Evolutionary conservation across 1,140 invertebrate genomes (phyloP).

Genomic region (Apis cerana): DNA sequence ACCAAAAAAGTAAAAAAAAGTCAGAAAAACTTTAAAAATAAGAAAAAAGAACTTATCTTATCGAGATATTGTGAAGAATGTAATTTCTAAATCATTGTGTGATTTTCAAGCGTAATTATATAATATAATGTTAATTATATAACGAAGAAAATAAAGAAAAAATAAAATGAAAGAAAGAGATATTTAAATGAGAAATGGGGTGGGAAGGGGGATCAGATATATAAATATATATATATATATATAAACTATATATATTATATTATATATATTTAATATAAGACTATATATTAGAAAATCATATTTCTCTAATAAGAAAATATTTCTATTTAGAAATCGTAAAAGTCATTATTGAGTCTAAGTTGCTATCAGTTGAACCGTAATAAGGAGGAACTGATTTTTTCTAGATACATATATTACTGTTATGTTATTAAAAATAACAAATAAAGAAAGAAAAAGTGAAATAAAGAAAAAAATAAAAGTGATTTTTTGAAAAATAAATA

Average conservation of each 20-base stretch:
- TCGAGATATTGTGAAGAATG: background rate
- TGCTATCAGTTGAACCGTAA: constrained; percentile 56
- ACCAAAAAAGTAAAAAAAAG: constrained; percentile 66
- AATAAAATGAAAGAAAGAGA: constrained; percentile 40
- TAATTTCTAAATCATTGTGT: constrained; percentile 33
- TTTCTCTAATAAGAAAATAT: constrained; percentile 69
- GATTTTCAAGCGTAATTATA: constrained; percentile 27
- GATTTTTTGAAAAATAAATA: constrained; percentile 55
- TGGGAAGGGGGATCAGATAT: constrained; percentile 1
- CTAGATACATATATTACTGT: constrained; percentile 70
- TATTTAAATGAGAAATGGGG: constrained; percentile 43
- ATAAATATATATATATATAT: constrained; percentile 15
- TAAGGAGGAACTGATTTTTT: constrained; percentile 57
- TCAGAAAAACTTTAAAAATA: background rate
- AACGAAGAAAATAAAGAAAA: constrained; percentile 27
- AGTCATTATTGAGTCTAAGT: constrained; percentile 70
- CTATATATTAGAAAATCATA: constrained; percentile 59
- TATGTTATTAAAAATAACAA: constrained; percentile 58
- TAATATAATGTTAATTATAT: constrained; percentile 33
- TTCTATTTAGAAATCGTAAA: constrained; percentile 69
- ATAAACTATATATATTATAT: constrained; percentile 36
- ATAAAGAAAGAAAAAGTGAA: background rate
- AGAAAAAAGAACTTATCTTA: constrained; percentile 17
- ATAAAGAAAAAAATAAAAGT: background rate
- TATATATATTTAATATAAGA: constrained; percentile 66